These are phyloP conservation scores for Siniperca scherzeri DNA, from an alignment of 2,797 vertebrate species.

Conservation along the genomic window DNA sequence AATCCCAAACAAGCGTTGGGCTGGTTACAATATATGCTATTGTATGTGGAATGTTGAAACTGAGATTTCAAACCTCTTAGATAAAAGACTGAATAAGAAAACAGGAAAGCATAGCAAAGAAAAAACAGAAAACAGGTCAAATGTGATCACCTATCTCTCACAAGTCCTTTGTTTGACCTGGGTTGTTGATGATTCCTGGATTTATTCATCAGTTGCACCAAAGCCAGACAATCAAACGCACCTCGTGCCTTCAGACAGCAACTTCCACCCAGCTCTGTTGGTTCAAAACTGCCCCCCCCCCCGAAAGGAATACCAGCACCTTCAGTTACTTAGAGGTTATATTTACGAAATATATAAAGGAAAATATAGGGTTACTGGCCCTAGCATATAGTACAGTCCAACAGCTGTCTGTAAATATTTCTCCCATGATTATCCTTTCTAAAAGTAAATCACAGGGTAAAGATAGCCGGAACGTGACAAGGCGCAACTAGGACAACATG, in stretches of 20 bases:
- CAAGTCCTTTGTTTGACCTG: background rate
- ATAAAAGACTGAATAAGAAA: conserved; percentile 31
- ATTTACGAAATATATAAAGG: conserved; percentile 95
- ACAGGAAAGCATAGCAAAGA: background rate
- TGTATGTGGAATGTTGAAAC: conserved; percentile 81
- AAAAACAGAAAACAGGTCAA: background rate
- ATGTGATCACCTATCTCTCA: conserved; percentile 11
- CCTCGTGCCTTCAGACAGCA: conserved; percentile 20
- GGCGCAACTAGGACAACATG: conserved; percentile 90
- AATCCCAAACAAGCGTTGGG: conserved; percentile 1
- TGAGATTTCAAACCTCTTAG: conserved; percentile 58
- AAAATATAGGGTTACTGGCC: conserved; percentile 97
- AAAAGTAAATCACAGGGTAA: conserved; percentile 98
- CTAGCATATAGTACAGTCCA: conserved; percentile 91
- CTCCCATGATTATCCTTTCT: conserved; percentile 97
- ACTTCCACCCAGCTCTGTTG: conserved; percentile 46
- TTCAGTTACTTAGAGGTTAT: conserved; percentile 87
- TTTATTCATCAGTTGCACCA: conserved; percentile 21
- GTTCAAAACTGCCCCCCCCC: conserved; percentile 53
- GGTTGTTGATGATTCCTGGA: background rate
- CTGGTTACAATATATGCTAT: conserved; percentile 17
- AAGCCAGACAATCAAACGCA: conserved; percentile 39
- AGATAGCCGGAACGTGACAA: conserved; percentile 98
- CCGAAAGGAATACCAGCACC: conserved; percentile 77
- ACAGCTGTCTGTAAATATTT: conserved; percentile 99